Evolutionary conservation across 2,888 invertebrate genomes (phyloP).

Genomic region (Coecobrya sp.): DNA sequence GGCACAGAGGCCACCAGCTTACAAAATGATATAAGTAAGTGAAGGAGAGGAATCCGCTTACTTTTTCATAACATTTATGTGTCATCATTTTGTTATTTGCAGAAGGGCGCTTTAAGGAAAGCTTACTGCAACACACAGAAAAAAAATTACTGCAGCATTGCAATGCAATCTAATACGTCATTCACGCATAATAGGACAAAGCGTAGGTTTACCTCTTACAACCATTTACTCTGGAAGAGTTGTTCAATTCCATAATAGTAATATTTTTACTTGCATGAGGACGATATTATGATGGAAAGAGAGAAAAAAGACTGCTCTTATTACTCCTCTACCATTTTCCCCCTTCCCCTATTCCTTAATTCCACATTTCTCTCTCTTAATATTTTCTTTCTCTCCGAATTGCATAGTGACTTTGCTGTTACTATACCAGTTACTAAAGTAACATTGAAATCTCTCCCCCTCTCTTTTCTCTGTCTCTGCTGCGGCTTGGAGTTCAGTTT

Average conservation of each 20-base stretch:
- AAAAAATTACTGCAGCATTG: background rate
- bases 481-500: background rate
- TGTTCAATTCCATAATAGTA: background rate
- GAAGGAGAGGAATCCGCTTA: background rate
- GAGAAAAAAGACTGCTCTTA: background rate
- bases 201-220: background rate
- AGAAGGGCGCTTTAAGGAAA: background rate
- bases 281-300: background rate
- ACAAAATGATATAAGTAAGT: background rate
- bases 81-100: background rate
- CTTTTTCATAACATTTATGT: background rate
- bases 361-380: background rate
- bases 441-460: background rate
- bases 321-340: background rate
- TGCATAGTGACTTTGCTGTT: background rate
- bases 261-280: background rate
- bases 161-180: background rate
- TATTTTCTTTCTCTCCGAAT: background rate
- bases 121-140: background rate
- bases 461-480: background rate
- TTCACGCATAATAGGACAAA: background rate
- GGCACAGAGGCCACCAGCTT: too few species aligned
- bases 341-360: constrained; percentile 16
- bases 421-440: background rate
- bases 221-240: background rate